Evolutionary conservation across 2,888 invertebrate species (phyloP).

Genomic region (Drosophila hamatofila): DNA sequence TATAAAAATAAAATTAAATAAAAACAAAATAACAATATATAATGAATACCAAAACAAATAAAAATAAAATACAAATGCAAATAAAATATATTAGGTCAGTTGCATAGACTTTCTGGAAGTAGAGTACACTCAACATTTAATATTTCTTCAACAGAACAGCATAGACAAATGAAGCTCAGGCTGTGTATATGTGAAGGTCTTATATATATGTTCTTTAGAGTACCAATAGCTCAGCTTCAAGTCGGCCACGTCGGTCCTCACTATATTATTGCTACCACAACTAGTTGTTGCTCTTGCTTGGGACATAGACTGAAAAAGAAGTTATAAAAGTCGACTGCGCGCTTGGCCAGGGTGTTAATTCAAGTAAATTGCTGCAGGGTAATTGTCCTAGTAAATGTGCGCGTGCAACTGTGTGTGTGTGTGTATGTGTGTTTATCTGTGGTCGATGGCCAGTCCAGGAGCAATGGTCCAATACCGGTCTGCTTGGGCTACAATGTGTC

Average conservation of each 20-base stretch:
- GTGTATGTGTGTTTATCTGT: constrained; percentile 12
- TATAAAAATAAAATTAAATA: too few relatives aligned
- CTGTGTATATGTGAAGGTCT: not conserved
- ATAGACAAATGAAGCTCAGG: not conserved
- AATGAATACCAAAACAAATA: too few relatives aligned
- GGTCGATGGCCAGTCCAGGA: constrained; percentile 21
- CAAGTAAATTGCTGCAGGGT: constrained; percentile 74
- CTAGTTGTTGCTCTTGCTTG: constrained; percentile 32
- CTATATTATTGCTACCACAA: not conserved
- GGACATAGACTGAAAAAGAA: constrained; percentile 54
- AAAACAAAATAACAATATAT: too few relatives aligned
- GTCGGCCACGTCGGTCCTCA: not conserved
- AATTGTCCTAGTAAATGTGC: constrained; percentile 69
- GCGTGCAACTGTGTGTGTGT: constrained; percentile 34
- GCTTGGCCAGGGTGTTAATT: constrained; percentile 66
- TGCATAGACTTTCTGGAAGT: too few relatives aligned
- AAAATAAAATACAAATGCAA: too few relatives aligned
- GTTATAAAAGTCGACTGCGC: constrained; percentile 57
- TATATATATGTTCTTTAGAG: not conserved
- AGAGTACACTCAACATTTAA: too few relatives aligned
- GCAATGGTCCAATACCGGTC: constrained; percentile 3
- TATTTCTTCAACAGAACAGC: too few relatives aligned
- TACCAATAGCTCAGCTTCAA: not conserved
- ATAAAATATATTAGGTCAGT: too few relatives aligned
- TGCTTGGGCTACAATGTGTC: constrained; percentile 65